Base-by-base conservation (phyloP, 2,888 invertebrate genomes). In the Xanthorhoe designata region DNA sequence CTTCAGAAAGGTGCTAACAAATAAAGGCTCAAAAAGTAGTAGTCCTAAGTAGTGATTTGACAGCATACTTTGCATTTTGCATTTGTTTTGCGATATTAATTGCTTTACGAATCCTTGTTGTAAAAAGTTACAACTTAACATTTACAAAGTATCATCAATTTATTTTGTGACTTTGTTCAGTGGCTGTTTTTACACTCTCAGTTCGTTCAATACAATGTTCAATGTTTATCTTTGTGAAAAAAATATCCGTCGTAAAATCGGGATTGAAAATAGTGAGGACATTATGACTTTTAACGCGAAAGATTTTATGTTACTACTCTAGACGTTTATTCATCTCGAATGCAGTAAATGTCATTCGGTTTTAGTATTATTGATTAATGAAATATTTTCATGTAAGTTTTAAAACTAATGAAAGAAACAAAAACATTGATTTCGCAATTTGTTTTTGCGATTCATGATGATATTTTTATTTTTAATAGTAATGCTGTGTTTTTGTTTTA, bases 251-350 rank as follows among this genome's bases (percentile, higher is more conserved):
- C 65, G 68, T 73, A 75, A 73, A 75, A 62, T 68, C 61, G 49
- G 35, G 53, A 66, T 58, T 59, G 71, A 68, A 70, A 74, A 74
- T 67, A 70, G 71, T 64, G 67, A 64, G 61, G 66, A 71, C 65
- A 69, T 70, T 68, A 69, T 66, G 64, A 71, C 69, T 73, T 81
- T 80, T 69, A 81, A 74, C 78, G 73, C 66, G 59, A 74, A 78
- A 81, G 79, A 81, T 54, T 82, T 83, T 79, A 81, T 77, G 66
- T 50, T 42, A 38, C 38, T 51, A 75, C 63, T 67, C 66, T 70
- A 42, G 71, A 57, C n/a, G 29, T 63, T 57, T 56, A 68, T 68
- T 69, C 64, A 69, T 68, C 72, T 66, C 18, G 68, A 63, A 64
- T 61, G 65, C 60, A 65, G 62, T 69, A 67, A 67, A 70, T 68